Evolutionary conservation across 2,888 invertebrate genomes (phyloP), one percentile per base, ranked within the genome.

Genomic region (Athripsodes cinereus): DNA sequence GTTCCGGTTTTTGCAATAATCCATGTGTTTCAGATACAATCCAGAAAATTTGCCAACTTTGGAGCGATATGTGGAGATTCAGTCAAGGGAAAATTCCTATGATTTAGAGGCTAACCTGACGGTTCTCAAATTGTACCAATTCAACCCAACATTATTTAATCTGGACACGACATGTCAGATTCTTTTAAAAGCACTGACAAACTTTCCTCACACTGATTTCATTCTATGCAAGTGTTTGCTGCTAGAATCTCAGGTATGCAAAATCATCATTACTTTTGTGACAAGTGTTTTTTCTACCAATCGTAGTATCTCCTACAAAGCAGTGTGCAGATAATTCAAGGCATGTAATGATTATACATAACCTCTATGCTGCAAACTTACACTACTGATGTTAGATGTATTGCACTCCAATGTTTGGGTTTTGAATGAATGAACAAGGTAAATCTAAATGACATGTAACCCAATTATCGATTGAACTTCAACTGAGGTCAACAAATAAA

Each of bases 71-170:
- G 93, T 98, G 11, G 91, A 93, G 69, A 86, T 92, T 68, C 97
- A 98, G 72, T 90, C 93, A 0, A 82, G 86, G 63, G 96, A 96
- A 69, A 96, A 96, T 74, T 88, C 90, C 0, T 97, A 98, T 69
- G 96, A 98, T 72, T 79, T 98, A 69, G 99, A 99, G 76, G 97
- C 98, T 1, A 97, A 98, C 72, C 78, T 99, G 66, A 96, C 97
- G 1, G 92, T 98, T 11, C 77, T 99, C 50, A 99, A 99, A 74
- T 76, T 99, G 66, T 97, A 98, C 71, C 98, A 99, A 74, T 92
- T 99, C 69, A 96, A 96, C 72, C 95, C 96, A 1, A 85, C 84
- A 60, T 84, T 86, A 68, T 91, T 92, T 68, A 90, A 95, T 69
- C 78, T 85, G 49, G 87, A 89, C 57, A 87, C 96, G 35, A 91